Base-by-base conservation (phyloP, 1,140 invertebrate genomes). In the Drosophila busckii region DNA sequence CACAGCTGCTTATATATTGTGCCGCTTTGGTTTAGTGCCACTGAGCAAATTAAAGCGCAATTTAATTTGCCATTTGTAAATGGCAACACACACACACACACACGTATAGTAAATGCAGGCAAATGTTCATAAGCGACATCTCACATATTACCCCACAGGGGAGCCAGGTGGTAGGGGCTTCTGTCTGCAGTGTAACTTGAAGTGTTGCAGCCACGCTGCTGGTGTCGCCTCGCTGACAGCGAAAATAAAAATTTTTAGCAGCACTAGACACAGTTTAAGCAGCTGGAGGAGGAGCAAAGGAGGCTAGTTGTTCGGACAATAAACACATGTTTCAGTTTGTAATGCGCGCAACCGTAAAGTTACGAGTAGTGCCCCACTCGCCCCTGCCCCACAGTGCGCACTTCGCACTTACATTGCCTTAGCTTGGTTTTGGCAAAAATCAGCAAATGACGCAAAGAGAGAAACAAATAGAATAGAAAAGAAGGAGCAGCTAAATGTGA, bases 271-370 rank as follows among this genome's bases (percentile, higher is more conserved):
- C 38, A 49, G 32, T 4, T 34, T 9, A 29, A 8, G 17, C 3
- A 19, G 6, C 6, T 10, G 4, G 16, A 8, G 17, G 7, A 20
- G n/a, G 13, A 10, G 40, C 8, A 3, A 37, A 52, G 37, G 5
- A 20, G 29, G 46, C n/a, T n/a, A 46, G 63, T 13, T 48, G 22
- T 66, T 63, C 15, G 71, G 71, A 76, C 67, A 76, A 76, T 76
- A 76, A 76, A 76, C 71, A 76, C 73, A 76, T 76, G 73, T 76
- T 76, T 76, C 73, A 71, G 71, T 80, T 80, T 76, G 71, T 78
- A 76, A 76, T 71, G 60, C 73, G 69, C 56, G 71, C 42, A 48
- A 62, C 71, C 73, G 58, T 76, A 76, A 76, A 76, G 67, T 76
- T 78, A 35, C n/a, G 22, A 26, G 32, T 41, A 53, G 31, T n/a